phyloP scores from a whole-genome alignment of 2,113 vertebrate genomes.

The Reinhardtius hippoglossoides region DNA sequence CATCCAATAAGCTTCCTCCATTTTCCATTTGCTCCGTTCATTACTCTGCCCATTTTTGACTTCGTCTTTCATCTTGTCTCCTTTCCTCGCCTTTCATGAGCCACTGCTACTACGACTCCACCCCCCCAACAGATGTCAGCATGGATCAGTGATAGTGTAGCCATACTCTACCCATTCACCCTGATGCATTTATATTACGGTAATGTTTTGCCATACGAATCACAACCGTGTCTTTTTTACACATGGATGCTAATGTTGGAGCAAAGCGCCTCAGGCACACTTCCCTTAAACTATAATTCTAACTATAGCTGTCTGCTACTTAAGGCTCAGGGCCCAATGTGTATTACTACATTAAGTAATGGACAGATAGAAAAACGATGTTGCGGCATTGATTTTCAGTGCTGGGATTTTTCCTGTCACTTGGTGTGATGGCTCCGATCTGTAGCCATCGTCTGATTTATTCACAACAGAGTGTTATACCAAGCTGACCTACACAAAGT shows the following conservation, averaged over 20 bases:
- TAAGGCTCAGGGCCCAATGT: constrained; percentile 10
- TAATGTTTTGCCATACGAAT: background rate
- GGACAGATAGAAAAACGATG: background rate
- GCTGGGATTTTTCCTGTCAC: constrained; percentile 9
- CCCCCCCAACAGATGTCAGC: constrained; percentile 43
- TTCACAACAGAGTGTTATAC: background rate
- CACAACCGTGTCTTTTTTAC: constrained; percentile 15
- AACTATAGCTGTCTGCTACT: constrained; percentile 26
- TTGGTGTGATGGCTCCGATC: constrained; percentile 16
- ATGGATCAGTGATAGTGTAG: constrained; percentile 21
- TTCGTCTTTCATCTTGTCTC: constrained; percentile 30
- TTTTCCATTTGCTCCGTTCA: constrained; percentile 5
- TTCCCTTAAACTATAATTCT: constrained; percentile 33
- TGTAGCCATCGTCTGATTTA: constrained; percentile 24
- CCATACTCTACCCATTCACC: constrained; percentile 32
- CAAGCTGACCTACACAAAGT: background rate
- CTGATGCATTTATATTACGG: constrained; percentile 8
- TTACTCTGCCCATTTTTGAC: constrained; percentile 12
- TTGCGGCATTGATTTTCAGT: constrained; percentile 8
- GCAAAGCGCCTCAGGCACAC: constrained; percentile 46
- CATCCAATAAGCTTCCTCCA: background rate
- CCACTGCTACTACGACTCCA: constrained; percentile 10
- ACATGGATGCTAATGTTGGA: constrained; percentile 42
- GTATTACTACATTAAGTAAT: constrained; percentile 14
- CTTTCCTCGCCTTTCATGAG: constrained; percentile 27